Evolutionary conservation across 2,888 invertebrate species (phyloP), one percentile per base, ranked within the genome.

Genomic region (Latheticus oryzae): DNA sequence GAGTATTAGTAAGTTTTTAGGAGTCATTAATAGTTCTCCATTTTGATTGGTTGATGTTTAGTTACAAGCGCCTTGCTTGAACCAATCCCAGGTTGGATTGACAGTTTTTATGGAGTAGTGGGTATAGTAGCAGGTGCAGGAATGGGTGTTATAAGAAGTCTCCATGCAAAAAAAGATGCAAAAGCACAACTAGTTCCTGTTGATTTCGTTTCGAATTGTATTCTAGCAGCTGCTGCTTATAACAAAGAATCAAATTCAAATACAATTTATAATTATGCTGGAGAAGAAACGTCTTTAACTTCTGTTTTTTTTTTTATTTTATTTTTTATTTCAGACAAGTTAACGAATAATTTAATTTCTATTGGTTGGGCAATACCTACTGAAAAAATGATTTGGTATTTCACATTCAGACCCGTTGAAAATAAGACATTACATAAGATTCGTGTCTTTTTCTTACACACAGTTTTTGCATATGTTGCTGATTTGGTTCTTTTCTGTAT

Each of bases 91-190:
- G 88, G 88, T 1, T 91, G 90, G 90, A 85, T 88, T 3, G 90
- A 90, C 77, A 90, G 88, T 63, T 83, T 87, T 0, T 90, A 89
- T 68, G 90, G 90, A 52, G 86, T 88, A 0, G 87, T 87, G 59
- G 88, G 81, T 12, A 80, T 79, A 0, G 80, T 79, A 2, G 73
- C 80, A 4, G 82, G 81, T 3, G 28, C 7, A 9, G 5, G 3
- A 8, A 5, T 84, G 38, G 88, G 88, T 2, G 71, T 88, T 1
- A 67, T 89, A 26, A 81, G 84, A 33, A 81, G 83, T 4, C 79
- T 87, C 75, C 78, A 82, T 47, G 83, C 83, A 21, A 78, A 82
- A 48, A 64, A 65, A 2, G 71, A 80, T 0, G 78, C 80, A 9
- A 76, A 81, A 1, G 84, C 85, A 9, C 15, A 28, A 7, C 78